Evolutionary conservation across 2,113 vertebrate genomes (phyloP).

Genomic region (Barnardius zonarius): DNA sequence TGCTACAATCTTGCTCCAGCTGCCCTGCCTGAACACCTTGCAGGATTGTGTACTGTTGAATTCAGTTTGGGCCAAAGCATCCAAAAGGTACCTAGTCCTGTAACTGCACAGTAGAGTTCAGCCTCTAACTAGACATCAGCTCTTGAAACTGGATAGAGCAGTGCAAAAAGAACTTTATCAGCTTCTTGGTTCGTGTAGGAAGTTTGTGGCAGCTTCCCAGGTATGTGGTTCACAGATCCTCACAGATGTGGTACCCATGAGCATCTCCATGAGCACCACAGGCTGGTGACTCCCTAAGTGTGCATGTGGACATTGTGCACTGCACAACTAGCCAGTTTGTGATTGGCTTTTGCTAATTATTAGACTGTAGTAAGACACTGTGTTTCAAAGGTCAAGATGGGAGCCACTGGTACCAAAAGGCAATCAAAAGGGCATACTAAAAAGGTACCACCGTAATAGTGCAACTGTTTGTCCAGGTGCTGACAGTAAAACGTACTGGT

Average conservation of each 20-base stretch:
- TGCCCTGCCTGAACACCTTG: not conserved
- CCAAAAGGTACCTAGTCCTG: not conserved
- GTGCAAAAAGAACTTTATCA: not conserved
- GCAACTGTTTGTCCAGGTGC: not conserved
- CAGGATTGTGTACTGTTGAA: not conserved
- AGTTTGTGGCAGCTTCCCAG: not conserved
- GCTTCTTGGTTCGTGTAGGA: not conserved
- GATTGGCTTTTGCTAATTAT: not conserved
- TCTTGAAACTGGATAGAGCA: not conserved
- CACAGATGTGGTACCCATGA: no score
- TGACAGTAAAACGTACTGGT: not conserved
- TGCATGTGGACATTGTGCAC: not conserved
- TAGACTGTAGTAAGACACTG: not conserved
- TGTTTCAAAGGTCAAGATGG: constrained; percentile 24
- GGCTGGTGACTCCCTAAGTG: not conserved
- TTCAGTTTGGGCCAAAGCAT: not conserved
- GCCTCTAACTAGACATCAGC: not conserved
- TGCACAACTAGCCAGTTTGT: not conserved
- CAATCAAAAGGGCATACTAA: not conserved
- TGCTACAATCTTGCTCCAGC: not conserved
- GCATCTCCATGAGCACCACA: not conserved
- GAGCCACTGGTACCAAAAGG: not conserved
- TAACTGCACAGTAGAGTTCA: not conserved
- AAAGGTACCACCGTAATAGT: not conserved
- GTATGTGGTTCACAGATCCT: no score